These are phyloP conservation scores for Darevskia nairensis DNA, from an alignment of 2,797 vertebrate species.

Conservation along the genomic window DNA sequence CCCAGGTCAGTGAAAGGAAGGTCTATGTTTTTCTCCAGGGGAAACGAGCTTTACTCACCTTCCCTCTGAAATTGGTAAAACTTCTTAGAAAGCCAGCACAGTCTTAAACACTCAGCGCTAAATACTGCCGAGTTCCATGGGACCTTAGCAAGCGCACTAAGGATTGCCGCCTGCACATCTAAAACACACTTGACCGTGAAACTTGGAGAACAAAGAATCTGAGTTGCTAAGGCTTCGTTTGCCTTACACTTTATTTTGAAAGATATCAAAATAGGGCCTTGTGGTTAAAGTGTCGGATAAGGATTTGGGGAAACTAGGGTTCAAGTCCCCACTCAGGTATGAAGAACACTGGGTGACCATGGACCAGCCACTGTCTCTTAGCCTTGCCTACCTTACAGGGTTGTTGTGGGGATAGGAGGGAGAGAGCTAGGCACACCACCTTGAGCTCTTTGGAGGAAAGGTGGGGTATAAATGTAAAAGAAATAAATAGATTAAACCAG, in stretches of 20 bases:
- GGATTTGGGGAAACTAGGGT: too few relatives aligned
- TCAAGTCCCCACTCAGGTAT: too few relatives aligned
- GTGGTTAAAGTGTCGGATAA: too few relatives aligned
- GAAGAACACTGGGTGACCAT: too few relatives aligned
- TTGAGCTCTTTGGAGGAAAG: too few relatives aligned
- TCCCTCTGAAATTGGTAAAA: conserved; percentile 32
- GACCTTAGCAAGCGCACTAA: neutral
- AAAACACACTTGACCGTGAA: neutral
- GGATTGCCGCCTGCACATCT: neutral
- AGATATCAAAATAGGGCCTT: neutral
- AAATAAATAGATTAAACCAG: neutral
- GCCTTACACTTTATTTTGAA: neutral
- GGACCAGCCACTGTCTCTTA: too few relatives aligned
- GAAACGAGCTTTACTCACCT: conserved; percentile 21
- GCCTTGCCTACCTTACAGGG: too few relatives aligned
- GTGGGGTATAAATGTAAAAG: too few relatives aligned
- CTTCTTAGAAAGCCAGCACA: neutral
- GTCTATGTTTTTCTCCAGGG: conserved; percentile 39
- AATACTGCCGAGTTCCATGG: neutral
- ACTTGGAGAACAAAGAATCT: neutral
- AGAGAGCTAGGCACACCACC: too few relatives aligned
- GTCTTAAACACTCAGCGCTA: neutral
- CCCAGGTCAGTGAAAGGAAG: conserved; percentile 48
- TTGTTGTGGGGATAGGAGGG: too few relatives aligned
- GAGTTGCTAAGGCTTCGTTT: neutral